Evolutionary conservation across 2,113 vertebrate genomes (phyloP), one percentile per base, ranked within the genome.

Genomic region (Triplophysa dalaica): DNA sequence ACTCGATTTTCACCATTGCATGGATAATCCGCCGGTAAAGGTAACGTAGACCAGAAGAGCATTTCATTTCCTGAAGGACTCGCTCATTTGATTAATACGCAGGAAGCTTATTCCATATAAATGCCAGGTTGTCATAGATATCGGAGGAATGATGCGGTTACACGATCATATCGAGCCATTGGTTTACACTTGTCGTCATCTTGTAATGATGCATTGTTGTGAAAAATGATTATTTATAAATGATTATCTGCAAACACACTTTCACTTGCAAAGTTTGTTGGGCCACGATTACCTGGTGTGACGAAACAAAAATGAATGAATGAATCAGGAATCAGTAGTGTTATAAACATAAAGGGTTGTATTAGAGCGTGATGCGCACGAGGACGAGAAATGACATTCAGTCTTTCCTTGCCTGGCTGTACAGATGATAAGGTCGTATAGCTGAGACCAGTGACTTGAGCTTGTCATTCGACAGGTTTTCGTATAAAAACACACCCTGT

Each of bases 381-480:
- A 73, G 52, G 29, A 73, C 41, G 21, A 43, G 38, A 12, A 29
- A 56, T 21, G 50, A 38, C 19, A 56, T 72, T 38, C 16, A 50
- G n/a, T 48, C 1, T 22, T 22, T 45, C 65, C n/a, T 16, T 7
- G 41, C 21, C n/a, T 67, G 12, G 17, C 65, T 3, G 45, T 4
- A 9, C 24, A 41, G 54, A 60, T 41, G 52, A 38, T 38, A 38
- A 38, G 33, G 0, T 38, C 38, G 54, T 9, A 8, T 16, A 21
- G 54, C 54, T 21, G 1, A 58, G 54, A 58, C 9, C 19, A 58
- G n/a, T 10, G 54, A 58, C 54, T 60, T 73, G 3, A 26, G 52
- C 38, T 87, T 13, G 85, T 56, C 54, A 22, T 82, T 70, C 62
- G 87, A 80, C 74, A 17, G 70, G 48, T 79, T 64, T 73, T 58